Evolutionary conservation across 2,113 vertebrate species (phyloP).

Genomic region (Melanocharis versteri): DNA sequence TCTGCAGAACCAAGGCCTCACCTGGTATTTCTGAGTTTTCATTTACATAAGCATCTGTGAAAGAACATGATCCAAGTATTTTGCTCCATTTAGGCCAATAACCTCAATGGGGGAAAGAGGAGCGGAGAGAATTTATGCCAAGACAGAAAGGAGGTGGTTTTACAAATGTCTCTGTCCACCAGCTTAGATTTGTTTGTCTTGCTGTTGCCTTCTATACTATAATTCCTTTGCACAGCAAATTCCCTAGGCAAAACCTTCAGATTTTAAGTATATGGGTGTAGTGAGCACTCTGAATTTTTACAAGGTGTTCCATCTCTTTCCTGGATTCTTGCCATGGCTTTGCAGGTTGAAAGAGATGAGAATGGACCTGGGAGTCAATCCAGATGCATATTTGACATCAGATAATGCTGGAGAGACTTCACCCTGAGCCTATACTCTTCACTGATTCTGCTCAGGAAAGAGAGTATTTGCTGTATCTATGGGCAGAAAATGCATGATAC

Average conservation of each 20-base stretch:
- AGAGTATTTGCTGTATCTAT: background rate
- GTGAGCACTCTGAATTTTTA: background rate
- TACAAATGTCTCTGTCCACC: background rate
- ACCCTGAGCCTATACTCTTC: background rate
- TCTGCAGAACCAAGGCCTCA: background rate
- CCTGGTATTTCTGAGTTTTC: background rate
- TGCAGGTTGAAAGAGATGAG: background rate
- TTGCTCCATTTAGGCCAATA: background rate
- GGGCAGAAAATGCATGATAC: background rate
- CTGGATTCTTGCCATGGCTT: background rate
- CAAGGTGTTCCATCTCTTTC: background rate
- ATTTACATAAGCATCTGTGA: background rate
- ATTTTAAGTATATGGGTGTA: background rate
- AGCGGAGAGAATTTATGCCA: background rate
- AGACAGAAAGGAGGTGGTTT: background rate
- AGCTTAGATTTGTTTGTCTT: background rate
- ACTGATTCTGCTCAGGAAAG: background rate
- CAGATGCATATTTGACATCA: background rate
- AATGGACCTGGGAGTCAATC: background rate
- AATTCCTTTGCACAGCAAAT: background rate
- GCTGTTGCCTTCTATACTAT: background rate
- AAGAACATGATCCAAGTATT: background rate
- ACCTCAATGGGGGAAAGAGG: accelerated
- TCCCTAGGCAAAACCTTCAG: background rate
- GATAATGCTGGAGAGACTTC: background rate